Evolutionary conservation across 2,888 invertebrate species (phyloP).

Genomic region (Gasteruption jaculator): DNA sequence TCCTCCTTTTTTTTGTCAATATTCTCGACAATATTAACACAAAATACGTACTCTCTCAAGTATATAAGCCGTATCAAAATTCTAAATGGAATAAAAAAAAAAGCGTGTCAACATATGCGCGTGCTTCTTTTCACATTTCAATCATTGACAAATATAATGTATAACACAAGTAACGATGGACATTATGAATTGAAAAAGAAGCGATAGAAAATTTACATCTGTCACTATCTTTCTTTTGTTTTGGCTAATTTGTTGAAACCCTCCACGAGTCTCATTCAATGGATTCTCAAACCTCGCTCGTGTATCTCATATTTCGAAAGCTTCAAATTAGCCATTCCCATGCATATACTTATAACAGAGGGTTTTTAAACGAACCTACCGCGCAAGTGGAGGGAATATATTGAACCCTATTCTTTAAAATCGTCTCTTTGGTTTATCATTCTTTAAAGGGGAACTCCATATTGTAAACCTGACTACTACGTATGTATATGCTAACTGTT

Average conservation of each 20-base stretch:
- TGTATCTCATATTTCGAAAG: no score
- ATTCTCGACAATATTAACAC: no score
- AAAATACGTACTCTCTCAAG: no score
- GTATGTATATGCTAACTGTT: no score
- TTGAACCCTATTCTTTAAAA: conserved; percentile 6
- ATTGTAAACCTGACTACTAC: no score
- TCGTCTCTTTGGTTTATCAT: not conserved
- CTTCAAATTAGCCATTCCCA: conserved; percentile 44
- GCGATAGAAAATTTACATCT: conserved; percentile 53
- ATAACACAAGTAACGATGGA: no score
- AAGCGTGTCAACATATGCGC: conserved; percentile 21
- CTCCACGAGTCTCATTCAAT: conserved; percentile 27
- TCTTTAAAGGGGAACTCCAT: not conserved
- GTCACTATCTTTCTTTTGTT: conserved; percentile 43
- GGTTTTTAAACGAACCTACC: not conserved
- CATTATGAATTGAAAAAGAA: no score
- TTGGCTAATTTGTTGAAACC: conserved; percentile 47
- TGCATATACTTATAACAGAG: conserved; percentile 22
- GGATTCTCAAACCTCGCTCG: conserved; percentile 25
- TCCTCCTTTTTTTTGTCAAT: conserved; percentile 2
- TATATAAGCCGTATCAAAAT: no score
- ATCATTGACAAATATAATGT: no score
- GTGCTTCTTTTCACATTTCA: conserved; percentile 36
- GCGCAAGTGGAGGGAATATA: not conserved
- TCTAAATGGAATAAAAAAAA: no score